phyloP scores from a whole-genome alignment of 2,797 vertebrate species.

The Urophycis tenuis region DNA sequence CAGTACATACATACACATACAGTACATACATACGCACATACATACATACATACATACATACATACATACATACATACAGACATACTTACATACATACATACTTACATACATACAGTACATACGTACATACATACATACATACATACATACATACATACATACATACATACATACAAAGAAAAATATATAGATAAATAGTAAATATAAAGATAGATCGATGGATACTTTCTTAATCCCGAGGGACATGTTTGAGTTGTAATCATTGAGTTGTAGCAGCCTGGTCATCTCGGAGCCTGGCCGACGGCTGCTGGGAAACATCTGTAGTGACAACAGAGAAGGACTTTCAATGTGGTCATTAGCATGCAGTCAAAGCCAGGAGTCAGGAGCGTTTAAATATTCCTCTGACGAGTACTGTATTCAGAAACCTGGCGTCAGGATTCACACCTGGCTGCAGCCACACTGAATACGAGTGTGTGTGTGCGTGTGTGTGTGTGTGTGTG shows the following conservation, averaged over 20 bases:
- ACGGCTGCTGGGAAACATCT: neutral
- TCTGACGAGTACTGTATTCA: neutral
- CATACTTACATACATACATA: no score
- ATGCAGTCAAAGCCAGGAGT: constrained; percentile 3
- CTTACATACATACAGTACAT: no score
- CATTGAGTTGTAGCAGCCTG: no score
- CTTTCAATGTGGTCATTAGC: neutral
- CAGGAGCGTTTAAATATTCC: neutral
- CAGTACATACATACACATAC: no score
- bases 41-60: no score
- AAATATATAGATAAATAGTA: neutral
- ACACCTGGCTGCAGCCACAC: neutral
- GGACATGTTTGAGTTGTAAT: no score
- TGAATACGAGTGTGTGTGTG: neutral
- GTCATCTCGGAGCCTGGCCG: neutral
- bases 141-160: no score
- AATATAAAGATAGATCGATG: neutral
- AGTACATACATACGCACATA: no score
- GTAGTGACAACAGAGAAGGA: neutral
- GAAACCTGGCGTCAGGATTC: neutral
- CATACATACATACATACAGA: no score
- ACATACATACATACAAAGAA: no score
- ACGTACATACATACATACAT: no score
- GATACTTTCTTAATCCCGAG: no score
- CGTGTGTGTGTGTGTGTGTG: constrained; percentile 1